A percentile compares a stretch with the other conserved stretches of the same genome.
phyloP scores from a whole-genome alignment of 2,888 invertebrate genomes.

The Synergus gifuensis region DNA sequence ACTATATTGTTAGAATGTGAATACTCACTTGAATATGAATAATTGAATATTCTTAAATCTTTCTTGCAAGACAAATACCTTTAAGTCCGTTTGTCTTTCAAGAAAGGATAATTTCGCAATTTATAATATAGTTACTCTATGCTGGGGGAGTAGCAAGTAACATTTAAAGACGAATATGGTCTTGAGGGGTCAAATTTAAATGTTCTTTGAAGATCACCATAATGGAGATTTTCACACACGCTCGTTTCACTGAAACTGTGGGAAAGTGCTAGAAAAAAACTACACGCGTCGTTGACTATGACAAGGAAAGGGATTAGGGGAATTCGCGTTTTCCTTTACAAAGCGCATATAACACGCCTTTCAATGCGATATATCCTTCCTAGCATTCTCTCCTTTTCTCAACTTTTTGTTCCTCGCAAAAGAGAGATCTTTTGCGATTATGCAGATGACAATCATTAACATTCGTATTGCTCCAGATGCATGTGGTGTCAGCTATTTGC shows the following conservation, averaged over 20 bases:
- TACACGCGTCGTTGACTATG: slow-evolving; percentile 33
- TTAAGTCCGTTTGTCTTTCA: background rate
- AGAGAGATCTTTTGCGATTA: slow-evolving; percentile 42
- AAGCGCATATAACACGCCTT: background rate
- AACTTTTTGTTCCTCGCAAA: slow-evolving; percentile 1
- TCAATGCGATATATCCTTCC: background rate
- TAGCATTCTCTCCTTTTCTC: slow-evolving; percentile 1
- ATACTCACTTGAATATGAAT: too few relatives aligned
- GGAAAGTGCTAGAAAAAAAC: slow-evolving; percentile 39
- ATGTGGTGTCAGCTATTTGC: slow-evolving; percentile 46
- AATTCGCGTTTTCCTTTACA: slow-evolving; percentile 49
- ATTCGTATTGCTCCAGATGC: slow-evolving; percentile 54
- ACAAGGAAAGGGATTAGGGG: slow-evolving; percentile 50
- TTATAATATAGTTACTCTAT: slow-evolving; percentile 13
- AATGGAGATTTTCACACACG: slow-evolving; percentile 56
- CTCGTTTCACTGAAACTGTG: slow-evolving; percentile 51
- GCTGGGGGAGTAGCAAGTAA: background rate
- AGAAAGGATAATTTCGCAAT: slow-evolving; percentile 4
- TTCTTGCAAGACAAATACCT: background rate
- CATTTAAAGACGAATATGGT: slow-evolving; percentile 29
- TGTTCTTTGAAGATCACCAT: slow-evolving; percentile 48
- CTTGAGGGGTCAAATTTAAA: slow-evolving; percentile 32
- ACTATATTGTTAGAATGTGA: background rate
- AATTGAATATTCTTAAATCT: too few relatives aligned
- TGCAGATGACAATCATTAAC: slow-evolving; percentile 49